Evolutionary conservation across 2,797 vertebrate genomes (phyloP), one percentile per base, ranked within the genome.

Genomic region (Gouania willdenowi): DNA sequence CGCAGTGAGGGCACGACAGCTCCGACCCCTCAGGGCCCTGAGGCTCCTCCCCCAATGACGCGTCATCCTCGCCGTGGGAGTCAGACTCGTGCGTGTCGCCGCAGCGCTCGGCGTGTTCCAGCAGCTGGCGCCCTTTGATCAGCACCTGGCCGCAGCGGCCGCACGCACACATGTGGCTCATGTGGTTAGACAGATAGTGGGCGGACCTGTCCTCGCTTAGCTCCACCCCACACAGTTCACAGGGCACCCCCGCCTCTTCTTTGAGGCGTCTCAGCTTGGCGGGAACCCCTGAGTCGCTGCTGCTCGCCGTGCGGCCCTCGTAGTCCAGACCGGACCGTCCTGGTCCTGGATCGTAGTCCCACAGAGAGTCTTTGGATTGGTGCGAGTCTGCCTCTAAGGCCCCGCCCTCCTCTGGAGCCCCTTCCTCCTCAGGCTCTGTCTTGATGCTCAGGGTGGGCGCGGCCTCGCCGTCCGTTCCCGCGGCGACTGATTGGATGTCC

Each of bases 121-220:
- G 95, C 16, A 99, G 83, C 76, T 95, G 95, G 33, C 93, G 90
- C 10, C 97, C 97, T 81, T 98, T 98, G 45, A 98, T 92, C 15
- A 99, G 88, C 43, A 98, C 93, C 68, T 93, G 94, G 41, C 97
- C 97, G 3, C 97, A 99, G 34, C 96, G 88, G 8, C 97, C 97
- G 9, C 97, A 99, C 0, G 97, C 97, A 10, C 97, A 99, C 56
- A 99, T 96, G 45, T 94, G 94, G 47, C 93, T 93, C 79, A 98
- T 92, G 77, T 99, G 97, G 75, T 87, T 93, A 72, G 97, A 92
- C 66, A 99, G 90, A 73, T 97, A 98, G 85, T 99, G 97, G 34
- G 91, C 86, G 0, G 95, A 94, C 55, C 91, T 83, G 64, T 97
- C 92, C 48, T 95, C 93, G 56, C 95, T 94, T 0, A 98, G 73